Conservation (phyloP, 2,797 vertebrate genomes). For the Chaunax sp. region DNA sequence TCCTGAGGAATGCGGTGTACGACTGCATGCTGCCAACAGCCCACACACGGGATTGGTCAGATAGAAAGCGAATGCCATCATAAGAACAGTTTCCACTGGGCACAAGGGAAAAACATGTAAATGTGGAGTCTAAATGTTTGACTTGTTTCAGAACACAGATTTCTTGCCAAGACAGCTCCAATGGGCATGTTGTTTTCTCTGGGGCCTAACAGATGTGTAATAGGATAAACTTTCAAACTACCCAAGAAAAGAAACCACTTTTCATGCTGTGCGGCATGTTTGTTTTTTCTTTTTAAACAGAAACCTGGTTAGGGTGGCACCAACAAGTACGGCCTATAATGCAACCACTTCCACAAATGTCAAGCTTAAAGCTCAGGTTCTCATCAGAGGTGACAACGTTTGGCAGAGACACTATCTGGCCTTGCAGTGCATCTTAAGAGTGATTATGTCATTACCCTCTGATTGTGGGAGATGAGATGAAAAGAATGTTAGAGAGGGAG, state of each 20-base stretch:
- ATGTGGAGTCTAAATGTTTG: slow-evolving; percentile 77
- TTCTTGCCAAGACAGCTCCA: slow-evolving; percentile 63
- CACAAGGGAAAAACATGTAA: slow-evolving; percentile 73
- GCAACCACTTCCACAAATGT: slow-evolving; percentile 55
- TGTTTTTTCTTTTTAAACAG: background rate
- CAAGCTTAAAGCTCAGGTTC: slow-evolving; percentile 59
- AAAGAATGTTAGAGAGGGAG: slow-evolving; percentile 78
- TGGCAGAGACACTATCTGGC: slow-evolving; percentile 77
- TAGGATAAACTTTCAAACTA: slow-evolving; percentile 64
- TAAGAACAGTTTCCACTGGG: slow-evolving; percentile 73
- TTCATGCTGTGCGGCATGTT: slow-evolving; percentile 55
- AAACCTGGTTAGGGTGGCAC: slow-evolving; percentile 36
- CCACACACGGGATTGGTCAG: slow-evolving; percentile 74
- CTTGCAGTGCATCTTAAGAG: slow-evolving; percentile 76
- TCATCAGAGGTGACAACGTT: slow-evolving; percentile 73
- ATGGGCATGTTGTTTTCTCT: slow-evolving; percentile 66
- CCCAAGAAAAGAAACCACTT: slow-evolving; percentile 57
- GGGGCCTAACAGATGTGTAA: slow-evolving; percentile 62
- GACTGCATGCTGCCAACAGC: slow-evolving; percentile 64
- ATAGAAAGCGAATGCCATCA: slow-evolving; percentile 71
- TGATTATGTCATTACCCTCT: slow-evolving; percentile 85
- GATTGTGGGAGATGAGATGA: slow-evolving; percentile 84
- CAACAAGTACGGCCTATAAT: slow-evolving; percentile 45
- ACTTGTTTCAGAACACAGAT: slow-evolving; percentile 69
- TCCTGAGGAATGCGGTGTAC: slow-evolving; percentile 68